These are phyloP conservation scores for Xiphophorus hellerii DNA, from an alignment of 2,113 vertebrate species.

Conservation along the genomic window DNA sequence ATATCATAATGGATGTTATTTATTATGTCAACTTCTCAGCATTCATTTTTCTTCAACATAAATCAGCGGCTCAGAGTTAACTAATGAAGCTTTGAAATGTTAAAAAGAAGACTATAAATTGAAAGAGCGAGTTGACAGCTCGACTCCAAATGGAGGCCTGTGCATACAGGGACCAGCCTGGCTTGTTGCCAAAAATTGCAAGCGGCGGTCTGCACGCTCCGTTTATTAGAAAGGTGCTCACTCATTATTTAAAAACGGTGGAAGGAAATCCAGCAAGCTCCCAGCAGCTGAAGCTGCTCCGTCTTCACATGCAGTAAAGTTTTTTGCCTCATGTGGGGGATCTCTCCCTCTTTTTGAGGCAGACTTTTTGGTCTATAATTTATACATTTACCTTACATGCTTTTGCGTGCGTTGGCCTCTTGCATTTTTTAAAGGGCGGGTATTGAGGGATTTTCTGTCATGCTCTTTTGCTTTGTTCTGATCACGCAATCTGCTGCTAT, in stretches of 20 bases:
- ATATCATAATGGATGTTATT: neutral
- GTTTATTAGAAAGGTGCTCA: conserved; percentile 57
- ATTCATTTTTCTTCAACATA: neutral
- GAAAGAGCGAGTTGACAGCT: neutral
- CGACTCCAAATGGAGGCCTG: neutral
- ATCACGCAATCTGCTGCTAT: conserved; percentile 86
- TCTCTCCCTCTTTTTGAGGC: conserved; percentile 77
- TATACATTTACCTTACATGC: conserved; percentile 82
- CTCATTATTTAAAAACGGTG: conserved; percentile 49
- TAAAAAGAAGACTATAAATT: neutral
- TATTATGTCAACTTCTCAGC: neutral
- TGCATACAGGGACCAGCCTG: neutral
- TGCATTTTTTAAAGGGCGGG: conserved; percentile 92
- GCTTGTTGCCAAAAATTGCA: conserved; percentile 42
- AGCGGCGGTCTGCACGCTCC: conserved; percentile 28
- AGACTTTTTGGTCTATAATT: conserved; percentile 80
- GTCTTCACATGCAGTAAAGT: conserved; percentile 74
- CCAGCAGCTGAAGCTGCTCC: conserved; percentile 48
- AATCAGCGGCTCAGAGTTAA: neutral
- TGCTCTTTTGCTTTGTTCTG: conserved; percentile 83
- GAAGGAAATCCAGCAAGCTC: conserved; percentile 26
- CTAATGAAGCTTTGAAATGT: neutral
- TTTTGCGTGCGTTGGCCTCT: conserved; percentile 85
- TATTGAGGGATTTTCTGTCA: conserved; percentile 89
- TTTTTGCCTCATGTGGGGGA: conserved; percentile 77